phyloP scores from a whole-genome alignment of 2,113 vertebrate species.

The Poeciliopsis prolifica region DNA sequence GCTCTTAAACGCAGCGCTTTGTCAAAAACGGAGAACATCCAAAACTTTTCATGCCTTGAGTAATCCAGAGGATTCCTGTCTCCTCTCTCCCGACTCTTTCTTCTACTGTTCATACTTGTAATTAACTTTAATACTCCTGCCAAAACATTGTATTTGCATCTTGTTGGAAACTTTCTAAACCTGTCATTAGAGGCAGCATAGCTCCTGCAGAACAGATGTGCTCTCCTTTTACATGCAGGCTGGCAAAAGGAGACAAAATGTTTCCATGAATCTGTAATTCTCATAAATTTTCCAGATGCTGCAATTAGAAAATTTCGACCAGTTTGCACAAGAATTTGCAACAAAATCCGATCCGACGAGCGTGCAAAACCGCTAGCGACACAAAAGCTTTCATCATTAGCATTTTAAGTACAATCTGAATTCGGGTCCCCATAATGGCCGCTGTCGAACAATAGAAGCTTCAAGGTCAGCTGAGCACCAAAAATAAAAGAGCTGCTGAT shows the following conservation, averaged over 20 bases:
- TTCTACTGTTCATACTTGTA: constrained; percentile 22
- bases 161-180: constrained; percentile 33
- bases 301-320: constrained; percentile 4
- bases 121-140: constrained; percentile 20
- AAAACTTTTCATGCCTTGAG: background rate
- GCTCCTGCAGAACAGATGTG: constrained; percentile 45
- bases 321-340: constrained; percentile 32
- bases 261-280: background rate
- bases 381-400: constrained; percentile 63
- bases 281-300: background rate
- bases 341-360: constrained; percentile 5
- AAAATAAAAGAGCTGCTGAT: constrained; percentile 42
- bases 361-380: constrained; percentile 20
- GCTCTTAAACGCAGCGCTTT: constrained; percentile 17
- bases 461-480: constrained; percentile 35
- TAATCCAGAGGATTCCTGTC: background rate
- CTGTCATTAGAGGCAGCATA: constrained; percentile 37
- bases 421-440: constrained; percentile 48
- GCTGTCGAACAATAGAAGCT: constrained; percentile 60
- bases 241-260: background rate
- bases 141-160: constrained; percentile 19
- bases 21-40: background rate
- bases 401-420: constrained; percentile 69
- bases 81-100: background rate
- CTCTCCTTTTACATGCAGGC: background rate